Evolutionary conservation across 2,113 vertebrate genomes (phyloP).

Genomic region (Gymnorhina tibicen): DNA sequence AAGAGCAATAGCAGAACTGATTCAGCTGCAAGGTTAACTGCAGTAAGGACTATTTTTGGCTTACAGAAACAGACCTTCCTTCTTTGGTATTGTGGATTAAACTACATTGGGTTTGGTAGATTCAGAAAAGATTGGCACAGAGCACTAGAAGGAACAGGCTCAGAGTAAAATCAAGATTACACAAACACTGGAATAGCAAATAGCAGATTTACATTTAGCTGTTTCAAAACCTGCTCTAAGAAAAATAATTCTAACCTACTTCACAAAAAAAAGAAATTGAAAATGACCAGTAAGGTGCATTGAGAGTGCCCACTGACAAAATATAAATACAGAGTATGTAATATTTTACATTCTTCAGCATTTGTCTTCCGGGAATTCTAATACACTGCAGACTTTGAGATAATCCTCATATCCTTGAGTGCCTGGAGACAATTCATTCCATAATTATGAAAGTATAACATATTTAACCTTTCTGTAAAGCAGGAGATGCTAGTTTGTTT

Average conservation of each 20-base stretch:
- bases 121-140: neutral
- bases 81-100: neutral
- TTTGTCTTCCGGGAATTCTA: neutral
- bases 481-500: neutral
- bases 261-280: neutral
- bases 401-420: neutral
- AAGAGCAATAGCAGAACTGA: neutral
- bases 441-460: neutral
- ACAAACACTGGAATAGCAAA: neutral
- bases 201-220: neutral
- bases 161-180: neutral
- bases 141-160: neutral
- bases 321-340: neutral
- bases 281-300: neutral
- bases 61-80: slow-evolving; percentile 7
- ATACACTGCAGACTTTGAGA: neutral
- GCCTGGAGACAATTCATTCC: slow-evolving; percentile 19
- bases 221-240: neutral
- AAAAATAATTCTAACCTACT: neutral
- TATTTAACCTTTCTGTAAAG: neutral
- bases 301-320: neutral
- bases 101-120: neutral
- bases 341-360: slow-evolving; percentile 5
- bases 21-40: neutral
- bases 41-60: neutral